A percentile compares a stretch with the other conserved stretches of the same genome.
phyloP scores from a whole-genome alignment of 2,797 vertebrate species.

The Oreochromis grahami region DNA sequence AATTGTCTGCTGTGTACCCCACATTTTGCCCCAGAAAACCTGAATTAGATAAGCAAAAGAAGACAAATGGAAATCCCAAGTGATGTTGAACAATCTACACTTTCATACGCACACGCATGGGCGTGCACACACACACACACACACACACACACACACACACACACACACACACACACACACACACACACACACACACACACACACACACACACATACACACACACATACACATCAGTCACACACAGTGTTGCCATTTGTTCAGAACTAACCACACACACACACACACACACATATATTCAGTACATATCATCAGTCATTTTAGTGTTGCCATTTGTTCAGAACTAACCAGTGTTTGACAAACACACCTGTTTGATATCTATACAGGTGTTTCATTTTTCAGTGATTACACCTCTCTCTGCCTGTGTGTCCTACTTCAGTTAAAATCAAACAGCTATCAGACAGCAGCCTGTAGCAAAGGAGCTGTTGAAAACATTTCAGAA shows the following conservation, averaged over 20 bases:
- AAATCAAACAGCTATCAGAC: not conserved
- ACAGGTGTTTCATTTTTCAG: not conserved
- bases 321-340: not conserved
- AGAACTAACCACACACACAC: not conserved
- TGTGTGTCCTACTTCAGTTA: not conserved
- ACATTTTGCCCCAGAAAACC: not conserved
- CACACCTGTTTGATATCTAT: not conserved
- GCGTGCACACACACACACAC: too few relatives aligned
- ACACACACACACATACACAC: too few relatives aligned
- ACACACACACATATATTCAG: rapidly evolving
- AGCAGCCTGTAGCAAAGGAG: not conserved
- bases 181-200: not conserved
- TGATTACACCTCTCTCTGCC: not conserved
- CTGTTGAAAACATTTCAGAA: not conserved
- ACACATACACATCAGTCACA: too few relatives aligned
- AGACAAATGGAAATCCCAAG: not conserved
- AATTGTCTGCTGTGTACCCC: rapidly evolving
- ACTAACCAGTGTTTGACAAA: rapidly evolving
- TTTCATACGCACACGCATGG: not conserved
- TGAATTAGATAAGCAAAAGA: not conserved
- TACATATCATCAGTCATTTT: not conserved
- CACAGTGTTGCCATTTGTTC: too few relatives aligned
- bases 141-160: not conserved
- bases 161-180: too few relatives aligned
- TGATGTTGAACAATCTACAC: not conserved